These are phyloP conservation scores for Ganaspis brasiliensis DNA, from an alignment of 2,888 invertebrate species.

Conservation along the genomic window DNA sequence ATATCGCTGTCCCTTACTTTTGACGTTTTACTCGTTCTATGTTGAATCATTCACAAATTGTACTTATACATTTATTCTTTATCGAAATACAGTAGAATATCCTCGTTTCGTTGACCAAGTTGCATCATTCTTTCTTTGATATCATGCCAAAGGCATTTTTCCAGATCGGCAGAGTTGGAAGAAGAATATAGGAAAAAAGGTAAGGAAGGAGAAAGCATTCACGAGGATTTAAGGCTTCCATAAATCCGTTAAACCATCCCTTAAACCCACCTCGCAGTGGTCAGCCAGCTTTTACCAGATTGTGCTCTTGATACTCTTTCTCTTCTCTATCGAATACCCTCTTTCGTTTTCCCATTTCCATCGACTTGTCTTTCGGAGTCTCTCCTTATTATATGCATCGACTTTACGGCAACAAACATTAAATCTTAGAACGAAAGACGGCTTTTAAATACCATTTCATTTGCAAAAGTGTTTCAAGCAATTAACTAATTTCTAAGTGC, in stretches of 20 bases:
- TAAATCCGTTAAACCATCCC: slow-evolving; percentile 75
- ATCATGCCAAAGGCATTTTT: slow-evolving; percentile 32
- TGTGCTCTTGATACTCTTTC: slow-evolving; percentile 70
- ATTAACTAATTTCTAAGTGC: slow-evolving; percentile 22
- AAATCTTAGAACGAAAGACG: slow-evolving; percentile 3
- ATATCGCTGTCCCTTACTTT: slow-evolving; percentile 14
- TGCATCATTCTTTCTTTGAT: background rate
- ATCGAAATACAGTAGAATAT: background rate
- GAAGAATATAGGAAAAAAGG: slow-evolving; percentile 46
- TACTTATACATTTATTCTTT: no score
- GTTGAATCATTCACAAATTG: background rate
- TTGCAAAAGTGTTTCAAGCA: background rate
- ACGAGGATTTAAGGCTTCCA: slow-evolving; percentile 74
- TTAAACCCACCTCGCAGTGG: slow-evolving; percentile 71
- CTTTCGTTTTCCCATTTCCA: slow-evolving; percentile 53
- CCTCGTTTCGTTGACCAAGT: slow-evolving; percentile 1
- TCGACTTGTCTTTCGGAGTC: slow-evolving; percentile 42
- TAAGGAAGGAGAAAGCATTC: slow-evolving; percentile 50
- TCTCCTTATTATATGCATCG: slow-evolving; percentile 36
- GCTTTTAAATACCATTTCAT: slow-evolving; percentile 13
- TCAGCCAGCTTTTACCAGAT: slow-evolving; percentile 77
- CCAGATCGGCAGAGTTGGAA: slow-evolving; percentile 33
- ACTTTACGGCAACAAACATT: slow-evolving; percentile 6
- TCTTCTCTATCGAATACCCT: slow-evolving; percentile 49
- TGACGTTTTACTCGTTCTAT: slow-evolving; percentile 17